Conservation (phyloP, 2,888 invertebrate genomes). For the Aporophyla nigra region DNA sequence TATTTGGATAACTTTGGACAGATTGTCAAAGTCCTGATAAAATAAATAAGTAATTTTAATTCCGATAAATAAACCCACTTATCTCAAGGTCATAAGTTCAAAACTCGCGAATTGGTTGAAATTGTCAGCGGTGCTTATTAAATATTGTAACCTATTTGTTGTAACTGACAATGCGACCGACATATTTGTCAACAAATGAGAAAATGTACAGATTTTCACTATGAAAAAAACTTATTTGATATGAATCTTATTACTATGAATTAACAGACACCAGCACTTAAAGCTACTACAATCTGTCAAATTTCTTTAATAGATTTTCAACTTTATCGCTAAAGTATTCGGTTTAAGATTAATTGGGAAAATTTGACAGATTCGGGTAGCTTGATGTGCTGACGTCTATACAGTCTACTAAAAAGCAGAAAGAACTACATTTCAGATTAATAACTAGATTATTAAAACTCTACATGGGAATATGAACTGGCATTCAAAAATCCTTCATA, state of each 20-base stretch:
- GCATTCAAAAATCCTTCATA: background rate
- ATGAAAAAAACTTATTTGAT: too few relatives aligned
- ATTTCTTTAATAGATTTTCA: too few relatives aligned
- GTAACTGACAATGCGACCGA: background rate
- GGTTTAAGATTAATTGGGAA: too few relatives aligned
- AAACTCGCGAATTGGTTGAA: background rate
- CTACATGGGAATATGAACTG: background rate
- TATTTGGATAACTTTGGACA: background rate
- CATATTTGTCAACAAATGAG: background rate
- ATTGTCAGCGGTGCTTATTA: background rate
- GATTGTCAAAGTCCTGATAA: background rate
- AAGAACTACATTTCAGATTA: background rate
- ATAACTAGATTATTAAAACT: background rate
- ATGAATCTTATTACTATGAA: too few relatives aligned
- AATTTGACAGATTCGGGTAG: too few relatives aligned
- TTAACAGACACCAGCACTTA: too few relatives aligned
- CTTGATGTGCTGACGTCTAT: too few relatives aligned
- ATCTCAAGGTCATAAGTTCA: conserved; percentile 1
- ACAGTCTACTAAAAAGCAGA: background rate
- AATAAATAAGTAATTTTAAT: background rate
- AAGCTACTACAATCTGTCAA: too few relatives aligned
- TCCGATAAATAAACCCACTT: background rate
- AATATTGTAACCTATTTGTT: background rate
- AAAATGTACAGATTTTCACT: background rate
- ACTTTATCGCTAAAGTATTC: too few relatives aligned